Conservation (phyloP, 2,113 vertebrate species). For the Corydoras sp. region DNA sequence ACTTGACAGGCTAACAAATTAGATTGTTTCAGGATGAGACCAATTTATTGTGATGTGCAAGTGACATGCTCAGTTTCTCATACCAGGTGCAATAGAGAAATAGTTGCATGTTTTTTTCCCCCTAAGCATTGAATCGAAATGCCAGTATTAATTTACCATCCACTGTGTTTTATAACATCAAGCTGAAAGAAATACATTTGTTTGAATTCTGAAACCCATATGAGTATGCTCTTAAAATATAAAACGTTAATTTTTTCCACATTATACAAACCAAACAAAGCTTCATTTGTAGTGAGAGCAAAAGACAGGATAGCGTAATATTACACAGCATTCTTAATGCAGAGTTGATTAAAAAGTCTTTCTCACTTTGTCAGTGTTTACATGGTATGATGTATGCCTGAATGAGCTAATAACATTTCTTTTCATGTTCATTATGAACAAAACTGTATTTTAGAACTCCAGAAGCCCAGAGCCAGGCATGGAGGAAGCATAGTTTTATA, state of each 20-base stretch:
- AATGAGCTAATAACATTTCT: conserved; percentile 28
- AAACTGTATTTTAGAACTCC: conserved; percentile 29
- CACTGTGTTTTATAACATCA: too few species aligned
- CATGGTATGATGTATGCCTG: conserved; percentile 1
- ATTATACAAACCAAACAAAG: background rate
- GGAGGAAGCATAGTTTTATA: background rate
- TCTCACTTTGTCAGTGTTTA: background rate
- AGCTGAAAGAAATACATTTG: too few species aligned
- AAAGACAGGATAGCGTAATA: conserved; percentile 1
- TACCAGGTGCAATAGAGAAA: conserved; percentile 9
- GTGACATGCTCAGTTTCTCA: too few species aligned
- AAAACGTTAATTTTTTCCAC: too few species aligned
- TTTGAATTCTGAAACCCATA: too few species aligned
- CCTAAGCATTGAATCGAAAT: conserved; percentile 31
- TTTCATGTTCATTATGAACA: conserved; percentile 34
- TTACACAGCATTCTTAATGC: conserved; percentile 12
- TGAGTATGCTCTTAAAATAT: too few species aligned
- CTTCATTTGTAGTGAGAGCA: background rate
- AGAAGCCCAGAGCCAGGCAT: conserved; percentile 18
- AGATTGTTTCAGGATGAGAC: conserved; percentile 49
- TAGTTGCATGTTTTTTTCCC: background rate
- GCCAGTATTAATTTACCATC: conserved; percentile 14
- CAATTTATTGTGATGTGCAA: conserved; percentile 23
- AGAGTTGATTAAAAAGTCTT: conserved; percentile 8
- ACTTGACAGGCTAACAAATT: conserved; percentile 57